Evolutionary conservation across 2,888 invertebrate species (phyloP).

Genomic region (Aromia moschata): DNA sequence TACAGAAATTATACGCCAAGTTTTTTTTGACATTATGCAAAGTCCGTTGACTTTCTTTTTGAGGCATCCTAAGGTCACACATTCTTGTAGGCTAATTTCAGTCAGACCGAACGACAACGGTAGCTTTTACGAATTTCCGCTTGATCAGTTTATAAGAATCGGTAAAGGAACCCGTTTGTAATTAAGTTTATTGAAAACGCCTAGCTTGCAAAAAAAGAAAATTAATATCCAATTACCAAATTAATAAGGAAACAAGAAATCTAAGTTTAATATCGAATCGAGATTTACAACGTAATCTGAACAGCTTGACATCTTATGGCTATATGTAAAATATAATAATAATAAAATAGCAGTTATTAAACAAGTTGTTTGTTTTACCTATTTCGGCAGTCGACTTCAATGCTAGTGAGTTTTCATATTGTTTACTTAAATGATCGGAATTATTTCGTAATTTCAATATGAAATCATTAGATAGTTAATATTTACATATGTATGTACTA

Average conservation of each 20-base stretch:
- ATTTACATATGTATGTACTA: neutral
- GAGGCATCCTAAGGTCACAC: slow-evolving; percentile 14
- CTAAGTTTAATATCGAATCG: neutral
- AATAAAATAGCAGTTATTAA: neutral
- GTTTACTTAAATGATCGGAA: neutral
- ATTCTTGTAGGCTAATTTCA: slow-evolving; percentile 9
- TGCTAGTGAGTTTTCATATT: neutral
- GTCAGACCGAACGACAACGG: neutral
- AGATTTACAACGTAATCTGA: too few species aligned
- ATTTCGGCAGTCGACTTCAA: neutral
- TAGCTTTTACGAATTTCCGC: neutral
- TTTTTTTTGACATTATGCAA: slow-evolving; percentile 5
- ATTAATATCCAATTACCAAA: too few species aligned
- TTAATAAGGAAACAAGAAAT: neutral
- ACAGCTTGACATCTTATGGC: too few species aligned
- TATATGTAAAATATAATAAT: neutral
- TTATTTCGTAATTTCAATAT: neutral
- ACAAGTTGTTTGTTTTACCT: neutral
- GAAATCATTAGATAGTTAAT: neutral
- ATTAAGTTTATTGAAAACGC: too few species aligned
- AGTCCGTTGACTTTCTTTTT: slow-evolving; percentile 11
- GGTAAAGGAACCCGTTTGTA: neutral
- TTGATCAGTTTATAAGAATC: neutral
- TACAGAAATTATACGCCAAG: slow-evolving; percentile 9
- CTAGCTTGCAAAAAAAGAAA: too few species aligned